phyloP scores from a whole-genome alignment of 2,797 vertebrate genomes.

The Arvicola amphibius region DNA sequence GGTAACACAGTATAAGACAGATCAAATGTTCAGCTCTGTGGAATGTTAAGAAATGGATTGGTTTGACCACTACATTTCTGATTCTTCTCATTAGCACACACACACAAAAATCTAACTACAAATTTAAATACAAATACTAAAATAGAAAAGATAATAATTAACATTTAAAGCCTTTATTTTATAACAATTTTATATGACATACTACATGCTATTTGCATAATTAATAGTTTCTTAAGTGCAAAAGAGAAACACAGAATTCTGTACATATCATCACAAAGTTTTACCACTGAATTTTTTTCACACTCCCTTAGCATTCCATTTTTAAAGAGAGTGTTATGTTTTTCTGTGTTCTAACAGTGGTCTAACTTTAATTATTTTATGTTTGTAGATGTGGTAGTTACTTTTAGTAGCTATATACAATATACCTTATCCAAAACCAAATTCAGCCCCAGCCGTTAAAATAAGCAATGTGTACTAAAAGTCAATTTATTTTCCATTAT shows the following conservation, averaged over 20 bases:
- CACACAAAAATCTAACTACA: background rate
- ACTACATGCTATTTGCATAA: background rate
- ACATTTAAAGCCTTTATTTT: background rate
- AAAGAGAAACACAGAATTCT: background rate
- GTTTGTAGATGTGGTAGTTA: background rate
- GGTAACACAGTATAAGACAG: background rate
- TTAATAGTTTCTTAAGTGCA: background rate
- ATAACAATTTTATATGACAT: background rate
- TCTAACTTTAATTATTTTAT: background rate
- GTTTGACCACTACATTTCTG: background rate
- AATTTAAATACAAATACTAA: background rate
- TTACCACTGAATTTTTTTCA: background rate
- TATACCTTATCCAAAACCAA: background rate
- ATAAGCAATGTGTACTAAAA: background rate
- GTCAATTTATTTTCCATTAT: background rate
- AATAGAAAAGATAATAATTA: background rate
- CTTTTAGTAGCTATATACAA: background rate
- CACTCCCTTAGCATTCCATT: too few relatives aligned
- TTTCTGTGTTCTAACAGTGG: background rate
- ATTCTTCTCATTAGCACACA: background rate
- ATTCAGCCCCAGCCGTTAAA: background rate
- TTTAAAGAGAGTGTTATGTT: background rate
- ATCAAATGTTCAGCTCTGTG: background rate
- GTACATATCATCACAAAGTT: background rate
- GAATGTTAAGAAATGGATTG: background rate